Conservation (phyloP, 1,140 invertebrate genomes). For the Monochamus saltuarius region DNA sequence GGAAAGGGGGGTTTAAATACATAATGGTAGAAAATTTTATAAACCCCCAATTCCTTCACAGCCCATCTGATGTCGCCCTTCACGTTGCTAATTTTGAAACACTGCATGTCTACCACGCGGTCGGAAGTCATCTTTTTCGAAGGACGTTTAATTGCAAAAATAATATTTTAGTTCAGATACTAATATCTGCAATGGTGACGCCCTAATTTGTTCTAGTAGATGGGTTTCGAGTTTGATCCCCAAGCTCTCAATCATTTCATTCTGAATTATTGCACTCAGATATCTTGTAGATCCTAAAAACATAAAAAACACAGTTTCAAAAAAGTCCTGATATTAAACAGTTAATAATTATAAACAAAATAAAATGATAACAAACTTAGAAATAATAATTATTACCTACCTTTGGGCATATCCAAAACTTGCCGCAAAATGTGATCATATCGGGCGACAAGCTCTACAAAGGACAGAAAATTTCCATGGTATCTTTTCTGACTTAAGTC, state of each 20-base stretch:
- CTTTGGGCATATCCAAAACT: slow-evolving; percentile 17
- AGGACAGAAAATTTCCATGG: slow-evolving; percentile 20
- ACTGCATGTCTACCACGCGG: no score
- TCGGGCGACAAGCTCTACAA: slow-evolving; percentile 13
- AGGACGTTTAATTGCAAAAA: no score
- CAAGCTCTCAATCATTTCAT: slow-evolving; percentile 39
- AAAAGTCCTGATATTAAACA: slow-evolving; percentile 8
- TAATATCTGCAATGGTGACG: slow-evolving; percentile 36
- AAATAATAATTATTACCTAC: slow-evolving; percentile 17
- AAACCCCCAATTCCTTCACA: no score
- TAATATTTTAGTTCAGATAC: no score
- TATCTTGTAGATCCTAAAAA: slow-evolving; percentile 18
- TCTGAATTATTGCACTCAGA: slow-evolving; percentile 16
- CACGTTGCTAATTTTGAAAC: no score
- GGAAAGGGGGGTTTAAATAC: no score
- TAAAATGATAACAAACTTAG: slow-evolving; percentile 4
- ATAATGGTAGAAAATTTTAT: no score
- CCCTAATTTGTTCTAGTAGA: slow-evolving; percentile 34
- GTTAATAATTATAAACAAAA: slow-evolving; percentile 11
- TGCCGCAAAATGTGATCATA: slow-evolving; percentile 16
- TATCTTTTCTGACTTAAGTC: slow-evolving; percentile 15
- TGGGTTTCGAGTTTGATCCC: slow-evolving; percentile 25
- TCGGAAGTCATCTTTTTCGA: no score
- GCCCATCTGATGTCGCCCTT: no score
- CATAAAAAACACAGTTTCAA: slow-evolving; percentile 2